Percentiles rank a stretch among this genome's conserved stretches.
phyloP scores from a whole-genome alignment of 2,113 vertebrate species.

The Cairina moschata region DNA sequence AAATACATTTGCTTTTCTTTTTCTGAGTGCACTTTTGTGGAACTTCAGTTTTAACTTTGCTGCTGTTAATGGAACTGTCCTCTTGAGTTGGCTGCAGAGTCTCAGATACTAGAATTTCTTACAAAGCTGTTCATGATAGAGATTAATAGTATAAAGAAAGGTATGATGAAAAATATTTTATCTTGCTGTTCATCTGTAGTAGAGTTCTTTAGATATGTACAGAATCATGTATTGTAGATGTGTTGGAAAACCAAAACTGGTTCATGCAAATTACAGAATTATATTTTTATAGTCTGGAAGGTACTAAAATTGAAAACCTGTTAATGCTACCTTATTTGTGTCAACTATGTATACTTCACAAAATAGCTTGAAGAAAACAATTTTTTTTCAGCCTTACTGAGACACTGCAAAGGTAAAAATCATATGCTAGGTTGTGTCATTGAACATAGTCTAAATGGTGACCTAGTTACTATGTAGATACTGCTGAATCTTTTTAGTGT shows the following conservation, averaged over 20 bases:
- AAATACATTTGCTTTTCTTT: not conserved
- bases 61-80: not conserved
- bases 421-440: not conserved
- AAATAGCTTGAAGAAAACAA: not conserved
- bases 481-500: not conserved
- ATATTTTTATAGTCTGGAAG: not conserved
- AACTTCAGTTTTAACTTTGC: not conserved
- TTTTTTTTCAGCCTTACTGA: not conserved
- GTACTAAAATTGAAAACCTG: not conserved
- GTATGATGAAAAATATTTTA: not conserved
- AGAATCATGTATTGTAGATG: not conserved
- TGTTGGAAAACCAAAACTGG: not conserved
- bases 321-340: not conserved
- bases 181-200: not conserved
- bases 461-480: not conserved
- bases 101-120: not conserved
- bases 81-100: not conserved
- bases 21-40: not conserved
- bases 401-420: not conserved
- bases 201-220: not conserved
- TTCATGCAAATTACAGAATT: not conserved
- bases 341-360: not conserved
- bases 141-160: not conserved
- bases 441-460: not conserved
- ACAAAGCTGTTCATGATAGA: not conserved